Evolutionary conservation across 1,140 invertebrate genomes (phyloP), one percentile per base, ranked within the genome.

Genomic region (Nasonia vitripennis): DNA sequence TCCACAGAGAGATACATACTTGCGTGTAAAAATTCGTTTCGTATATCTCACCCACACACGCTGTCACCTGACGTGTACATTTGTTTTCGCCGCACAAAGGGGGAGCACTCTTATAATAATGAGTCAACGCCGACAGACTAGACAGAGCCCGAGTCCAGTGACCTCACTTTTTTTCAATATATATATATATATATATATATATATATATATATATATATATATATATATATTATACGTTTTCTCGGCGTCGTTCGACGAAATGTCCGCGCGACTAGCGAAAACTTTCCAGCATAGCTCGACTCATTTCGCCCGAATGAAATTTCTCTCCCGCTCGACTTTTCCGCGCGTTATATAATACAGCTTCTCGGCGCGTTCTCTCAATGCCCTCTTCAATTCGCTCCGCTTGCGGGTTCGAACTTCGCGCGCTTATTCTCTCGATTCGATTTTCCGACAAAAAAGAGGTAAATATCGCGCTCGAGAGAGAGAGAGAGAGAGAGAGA

Each of bases 281-380:
- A 71, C 68, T 71, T 55, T 3, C 17, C 27, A 9, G 71, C 31
- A 27, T 27, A 37, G 34, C 31, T 75, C 48, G 41, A 74, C 23
- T 78, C 73, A 83, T 78, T 83, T 83, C 11, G 62, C n/a, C 5
- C 34, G 62, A 78, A 77, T 68, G 62, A 77, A 77, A 70, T 78
- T 68, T 77, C 37, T 83, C 23, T 6, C 34, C 34, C 74, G 71
- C 31, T 75, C 20, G 51, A 82, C 23, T 51, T 51, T 12, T 20
- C 41, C 51, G n/a, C 31, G n/a, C 67, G 23, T 27, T 34, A 34
- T 5, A 34, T 34, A 20, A 2, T 12, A 12, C 14, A n/a, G 7
- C 20, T 27, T 27, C 23, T 27, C 23, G 23, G n/a, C 31, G 12
- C 67, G 14, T 17, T 55, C 17, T 9, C 10, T 45, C 20, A 75